Base-by-base conservation (phyloP, 2,797 vertebrate species). In the Hirundo rustica region DNA sequence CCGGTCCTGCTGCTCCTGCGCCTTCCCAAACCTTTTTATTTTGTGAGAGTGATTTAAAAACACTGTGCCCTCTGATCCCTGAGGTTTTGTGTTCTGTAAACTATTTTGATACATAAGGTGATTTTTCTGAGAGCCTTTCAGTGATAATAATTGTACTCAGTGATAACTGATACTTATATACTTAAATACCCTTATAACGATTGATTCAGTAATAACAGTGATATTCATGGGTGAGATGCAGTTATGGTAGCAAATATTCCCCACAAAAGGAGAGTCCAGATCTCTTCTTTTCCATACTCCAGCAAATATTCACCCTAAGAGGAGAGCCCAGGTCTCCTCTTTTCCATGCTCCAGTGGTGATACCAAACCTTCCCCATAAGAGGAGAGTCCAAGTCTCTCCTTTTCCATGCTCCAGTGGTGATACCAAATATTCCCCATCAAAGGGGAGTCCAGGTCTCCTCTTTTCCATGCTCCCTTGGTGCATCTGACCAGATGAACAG, bases 41-140 rank as follows among this genome's bases (percentile, higher is more conserved):
- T 54, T 21, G 5, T 27, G 48, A 54, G 26, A 44, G 4, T 7
- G 11, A 29, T 57, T 78, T 70, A 13, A 22, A 53, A 89, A 14
- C 13, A 9, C 7, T 34, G 14, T 67, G 20, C 55, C 32, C 32
- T 34, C 47, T 50, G 25, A 40, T 25, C 16, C 8, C 66, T 61
- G 61, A 47, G 32, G 44, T 51, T 65, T 81, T 55, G 6, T 68
- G 74, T 88, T 51, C 66, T 88, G 58, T 51, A 25, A 89, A 57
- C 13, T 64, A 18, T 51, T 82, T 71, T 2, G 4, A 61, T 2
- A 1, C 0, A 1, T 34, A 29, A 67, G 18, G 30, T 58, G 40
- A 44, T 16, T 60, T 88, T 72, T 88, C 61, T 66, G 71, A 79
- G 53, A 79, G 58, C 22, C 26, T 34, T 11, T 36, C 21, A 22